phyloP scores from a whole-genome alignment of 1,140 invertebrate species.

The Drosophila orena region DNA sequence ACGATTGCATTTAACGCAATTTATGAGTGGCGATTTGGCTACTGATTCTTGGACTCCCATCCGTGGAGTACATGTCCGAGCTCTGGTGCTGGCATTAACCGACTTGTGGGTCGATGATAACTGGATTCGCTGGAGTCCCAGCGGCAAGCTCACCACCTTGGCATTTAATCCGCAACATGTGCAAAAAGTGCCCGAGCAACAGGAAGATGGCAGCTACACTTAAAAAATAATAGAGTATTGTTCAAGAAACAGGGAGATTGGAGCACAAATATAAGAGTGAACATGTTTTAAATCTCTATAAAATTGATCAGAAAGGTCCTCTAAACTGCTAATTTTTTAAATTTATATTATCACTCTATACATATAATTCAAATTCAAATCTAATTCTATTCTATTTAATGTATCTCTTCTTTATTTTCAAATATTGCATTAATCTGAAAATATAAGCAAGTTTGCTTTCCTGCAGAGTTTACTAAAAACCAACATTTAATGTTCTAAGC shows the following conservation, averaged over 20 bases:
- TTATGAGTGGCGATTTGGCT: constrained; percentile 45
- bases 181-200: constrained; percentile 60
- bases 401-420: not conserved
- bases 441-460: no score
- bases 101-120: constrained; percentile 55
- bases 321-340: not conserved
- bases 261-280: no score
- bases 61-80: constrained; percentile 11
- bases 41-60: constrained; percentile 42
- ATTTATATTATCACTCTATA: not conserved
- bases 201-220: constrained; percentile 60
- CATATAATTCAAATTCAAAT: no score
- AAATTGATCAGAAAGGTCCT: no score
- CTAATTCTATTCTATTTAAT: no score
- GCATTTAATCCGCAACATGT: constrained; percentile 73
- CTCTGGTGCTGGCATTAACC: constrained; percentile 58
- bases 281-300: no score
- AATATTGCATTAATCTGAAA: no score
- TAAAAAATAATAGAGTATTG: not conserved
- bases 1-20: constrained; percentile 71
- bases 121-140: constrained; percentile 49
- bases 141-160: constrained; percentile 60
- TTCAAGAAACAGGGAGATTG: not conserved
- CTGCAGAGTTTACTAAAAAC: not conserved
- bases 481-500: not conserved